phyloP scores from a whole-genome alignment of 1,140 invertebrate species.

The Heterodera schachtii region DNA sequence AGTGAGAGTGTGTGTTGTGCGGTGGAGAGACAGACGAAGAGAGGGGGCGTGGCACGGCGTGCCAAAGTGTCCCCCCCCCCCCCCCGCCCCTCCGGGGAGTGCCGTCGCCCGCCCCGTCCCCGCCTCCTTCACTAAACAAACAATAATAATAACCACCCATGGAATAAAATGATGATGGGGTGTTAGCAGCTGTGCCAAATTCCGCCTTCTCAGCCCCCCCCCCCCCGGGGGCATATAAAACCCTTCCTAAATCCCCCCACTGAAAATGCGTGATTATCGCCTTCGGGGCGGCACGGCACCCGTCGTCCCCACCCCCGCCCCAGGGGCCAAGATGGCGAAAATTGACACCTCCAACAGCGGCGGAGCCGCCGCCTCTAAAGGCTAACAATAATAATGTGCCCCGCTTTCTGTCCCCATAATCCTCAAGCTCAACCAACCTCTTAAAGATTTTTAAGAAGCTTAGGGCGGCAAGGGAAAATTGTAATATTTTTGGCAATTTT shows the following conservation, averaged over 20 bases:
- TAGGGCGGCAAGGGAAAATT: neutral
- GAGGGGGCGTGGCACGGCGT: too few species aligned
- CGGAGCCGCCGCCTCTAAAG: neutral
- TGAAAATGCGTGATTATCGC: neutral
- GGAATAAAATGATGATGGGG: neutral
- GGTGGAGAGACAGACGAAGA: too few species aligned
- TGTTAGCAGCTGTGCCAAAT: neutral
- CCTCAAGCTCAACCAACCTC: too few species aligned
- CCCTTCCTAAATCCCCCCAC: neutral
- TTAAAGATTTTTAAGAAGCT: neutral
- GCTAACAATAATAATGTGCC: neutral
- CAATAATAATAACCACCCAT: neutral
- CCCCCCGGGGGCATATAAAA: neutral
- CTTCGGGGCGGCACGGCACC: neutral
- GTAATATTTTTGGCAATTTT: neutral
- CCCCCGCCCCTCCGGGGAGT: neutral
- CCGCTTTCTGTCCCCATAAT: neutral
- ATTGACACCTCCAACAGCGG: conserved; percentile 15
- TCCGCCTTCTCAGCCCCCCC: too few species aligned
- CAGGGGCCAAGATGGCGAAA: neutral
- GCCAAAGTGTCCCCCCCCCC: too few species aligned
- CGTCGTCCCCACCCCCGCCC: too few species aligned
- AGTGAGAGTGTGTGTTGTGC: too few species aligned
- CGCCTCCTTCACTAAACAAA: neutral
- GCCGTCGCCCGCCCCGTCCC: too few species aligned